Conservation (phyloP, 2,888 invertebrate species). For the Elegia similella region DNA sequence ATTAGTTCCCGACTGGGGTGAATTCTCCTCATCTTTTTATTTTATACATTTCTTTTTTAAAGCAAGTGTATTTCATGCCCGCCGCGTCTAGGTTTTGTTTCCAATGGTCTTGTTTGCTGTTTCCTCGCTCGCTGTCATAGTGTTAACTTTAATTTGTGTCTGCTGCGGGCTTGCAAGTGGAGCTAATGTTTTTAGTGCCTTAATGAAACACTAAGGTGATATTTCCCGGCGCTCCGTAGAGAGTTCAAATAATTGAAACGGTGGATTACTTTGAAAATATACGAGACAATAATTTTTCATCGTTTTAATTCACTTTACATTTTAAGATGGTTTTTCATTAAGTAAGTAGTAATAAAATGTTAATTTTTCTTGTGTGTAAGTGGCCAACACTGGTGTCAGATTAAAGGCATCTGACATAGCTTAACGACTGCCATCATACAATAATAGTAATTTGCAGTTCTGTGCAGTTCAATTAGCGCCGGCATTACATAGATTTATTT, state of each 20-base stretch:
- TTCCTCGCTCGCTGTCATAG: slow-evolving; percentile 33
- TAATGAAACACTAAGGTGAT: slow-evolving; percentile 22
- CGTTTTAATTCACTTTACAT: too few relatives aligned
- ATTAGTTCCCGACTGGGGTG: slow-evolving; percentile 67
- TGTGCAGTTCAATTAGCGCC: too few relatives aligned
- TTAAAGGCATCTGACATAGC: too few relatives aligned
- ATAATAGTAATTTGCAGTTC: too few relatives aligned
- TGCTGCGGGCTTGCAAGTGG: slow-evolving; percentile 1
- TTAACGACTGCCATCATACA: too few relatives aligned
- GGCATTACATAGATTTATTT: too few relatives aligned
- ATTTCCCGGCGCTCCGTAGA: neutral
- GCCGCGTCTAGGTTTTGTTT: slow-evolving; percentile 38
- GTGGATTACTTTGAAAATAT: neutral
- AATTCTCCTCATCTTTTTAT: slow-evolving; percentile 56
- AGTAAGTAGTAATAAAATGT: too few relatives aligned
- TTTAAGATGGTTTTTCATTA: too few relatives aligned
- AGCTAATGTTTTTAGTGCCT: slow-evolving; percentile 20
- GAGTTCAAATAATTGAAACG: neutral
- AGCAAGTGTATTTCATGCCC: slow-evolving; percentile 48
- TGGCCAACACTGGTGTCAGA: too few relatives aligned
- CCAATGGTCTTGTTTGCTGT: slow-evolving; percentile 33
- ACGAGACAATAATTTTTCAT: too few relatives aligned
- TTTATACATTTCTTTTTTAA: slow-evolving; percentile 51
- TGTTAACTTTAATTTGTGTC: slow-evolving; percentile 15
- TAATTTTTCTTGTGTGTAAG: too few relatives aligned